Evolutionary conservation across 2,888 invertebrate genomes (phyloP), one percentile per base, ranked within the genome.

Genomic region (Carabus problematicus): DNA sequence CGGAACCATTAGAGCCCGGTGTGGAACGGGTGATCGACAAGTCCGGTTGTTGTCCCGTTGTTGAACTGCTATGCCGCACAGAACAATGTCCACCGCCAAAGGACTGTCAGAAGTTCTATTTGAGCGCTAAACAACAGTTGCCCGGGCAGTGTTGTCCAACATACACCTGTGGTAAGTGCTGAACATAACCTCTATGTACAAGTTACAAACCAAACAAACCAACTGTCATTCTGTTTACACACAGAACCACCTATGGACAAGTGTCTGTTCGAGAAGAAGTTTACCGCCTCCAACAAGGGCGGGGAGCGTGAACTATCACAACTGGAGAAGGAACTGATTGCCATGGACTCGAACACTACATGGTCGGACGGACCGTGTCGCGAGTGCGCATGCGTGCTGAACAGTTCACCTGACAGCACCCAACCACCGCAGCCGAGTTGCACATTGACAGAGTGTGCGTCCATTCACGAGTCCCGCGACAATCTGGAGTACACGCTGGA

Each of bases 31-130:
- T 83, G 1, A 77, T 85, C n/a, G 85, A 88, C 72, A 82, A 82
- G 0, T 83, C 84, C 16, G 92, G 92, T 0, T 94, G 94, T 77
- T 94, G 94, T 76, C 90, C 92, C 0, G 83, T 84, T 4, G 77
- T 84, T 8, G 80, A 84, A 70, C 80, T 86, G 64, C 76, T 87
- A 1, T 94, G 94, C 74, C 85, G 86, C 29, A 81, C 82, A 0
- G 85, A 87, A 8, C 81, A 81, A 0, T 94, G 94, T 76, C 90
- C 91, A 0, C 71, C 75, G n/a, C 81, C 86, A 0, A 85, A 86
- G 0, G 73, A 77, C 0, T 91, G 91, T 74, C 85, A 87, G 1
- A 82, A 85, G 72, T 89, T 86, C 80, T 85, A 89, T 72, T 82
- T 83, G 11, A 75, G 86, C 3, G 80, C 82, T 58, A 75, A 76